phyloP scores from a whole-genome alignment of 2,888 invertebrate genomes.

The Campaea margaritaria region DNA sequence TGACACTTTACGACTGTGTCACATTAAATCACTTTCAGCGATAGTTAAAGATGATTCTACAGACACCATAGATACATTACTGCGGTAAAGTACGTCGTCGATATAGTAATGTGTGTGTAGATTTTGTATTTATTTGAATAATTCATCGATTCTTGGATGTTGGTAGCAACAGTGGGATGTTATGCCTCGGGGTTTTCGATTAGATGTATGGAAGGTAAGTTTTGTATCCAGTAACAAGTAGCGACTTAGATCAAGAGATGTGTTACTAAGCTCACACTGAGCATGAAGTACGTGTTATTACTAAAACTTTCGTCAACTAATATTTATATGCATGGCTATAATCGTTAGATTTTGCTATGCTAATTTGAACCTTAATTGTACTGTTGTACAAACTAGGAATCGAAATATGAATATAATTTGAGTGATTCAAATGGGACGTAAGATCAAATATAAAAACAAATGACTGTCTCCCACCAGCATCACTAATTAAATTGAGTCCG shows the following conservation, averaged over 20 bases:
- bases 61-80: neutral
- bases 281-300: too few relatives aligned
- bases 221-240: neutral
- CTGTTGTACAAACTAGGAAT: too few relatives aligned
- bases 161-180: constrained; percentile 23
- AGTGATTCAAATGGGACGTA: too few relatives aligned
- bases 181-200: constrained; percentile 23
- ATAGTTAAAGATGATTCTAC: neutral
- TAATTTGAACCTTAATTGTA: too few relatives aligned
- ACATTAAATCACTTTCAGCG: neutral
- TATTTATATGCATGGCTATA: too few relatives aligned
- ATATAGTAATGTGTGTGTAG: constrained; percentile 3
- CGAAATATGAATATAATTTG: too few relatives aligned
- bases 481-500: neutral
- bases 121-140: constrained; percentile 28
- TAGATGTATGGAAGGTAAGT: neutral
- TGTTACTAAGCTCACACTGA: too few relatives aligned
- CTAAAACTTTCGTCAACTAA: too few relatives aligned
- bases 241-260: too few relatives aligned
- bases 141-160: constrained; percentile 39
- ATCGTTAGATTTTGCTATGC: too few relatives aligned
- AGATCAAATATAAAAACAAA: too few relatives aligned
- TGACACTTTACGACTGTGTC: neutral
- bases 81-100: constrained; percentile 4
- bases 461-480: too few relatives aligned